Base-by-base conservation (phyloP, 2,888 invertebrate genomes). In the Nezara viridula region DNA sequence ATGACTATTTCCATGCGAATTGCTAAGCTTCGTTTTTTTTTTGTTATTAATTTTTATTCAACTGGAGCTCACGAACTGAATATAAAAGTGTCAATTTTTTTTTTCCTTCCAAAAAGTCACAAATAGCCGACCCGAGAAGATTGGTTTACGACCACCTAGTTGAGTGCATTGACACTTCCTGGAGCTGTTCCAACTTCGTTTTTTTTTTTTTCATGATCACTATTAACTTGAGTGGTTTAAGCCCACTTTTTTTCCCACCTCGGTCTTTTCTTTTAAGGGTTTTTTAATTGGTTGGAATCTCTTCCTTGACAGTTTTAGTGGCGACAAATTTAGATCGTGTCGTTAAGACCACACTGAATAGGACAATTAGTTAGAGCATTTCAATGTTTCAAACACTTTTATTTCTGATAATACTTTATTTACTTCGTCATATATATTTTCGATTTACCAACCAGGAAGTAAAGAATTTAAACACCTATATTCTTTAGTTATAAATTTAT, bases 171-270 rank as follows among this genome's bases (percentile, higher is more conserved):
- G 66, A 73, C 66, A 73, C 21, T 24, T 55, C 14, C 66, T 73
- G 66, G 66, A 73, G 7, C 10, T 37, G 32, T 73, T 73, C 66
- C 66, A 73, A 73, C 66, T 37, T 60, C n/a, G n/a, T 37, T 32
- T 66, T 27, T 55, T 55, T 9, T n/a, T 66, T 32, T 73, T 21
- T 37, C 66, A 19, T 73, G 9, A 73, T 73, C 32, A 37, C 66
- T 73, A 73, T 73, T 37, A 73, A 73, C 32, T 73, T 73, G 66
- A 73, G 66, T 73, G 66, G 32, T 73, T 21, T 24, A 73, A 73
- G 66, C 6, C 37, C 32, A 19, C 19, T 73, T 60, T 10, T 66
- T 32, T 37, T 27, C 14, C 27, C 60, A 14, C n/a, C 60, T 60
- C 60, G 27, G 60, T 27, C 66, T 37, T 73, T 73, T 73, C 66